Percentiles rank a stretch among this genome's conserved stretches.
Conservation (phyloP, 2,888 invertebrate genomes). For the Patella pellucida region DNA sequence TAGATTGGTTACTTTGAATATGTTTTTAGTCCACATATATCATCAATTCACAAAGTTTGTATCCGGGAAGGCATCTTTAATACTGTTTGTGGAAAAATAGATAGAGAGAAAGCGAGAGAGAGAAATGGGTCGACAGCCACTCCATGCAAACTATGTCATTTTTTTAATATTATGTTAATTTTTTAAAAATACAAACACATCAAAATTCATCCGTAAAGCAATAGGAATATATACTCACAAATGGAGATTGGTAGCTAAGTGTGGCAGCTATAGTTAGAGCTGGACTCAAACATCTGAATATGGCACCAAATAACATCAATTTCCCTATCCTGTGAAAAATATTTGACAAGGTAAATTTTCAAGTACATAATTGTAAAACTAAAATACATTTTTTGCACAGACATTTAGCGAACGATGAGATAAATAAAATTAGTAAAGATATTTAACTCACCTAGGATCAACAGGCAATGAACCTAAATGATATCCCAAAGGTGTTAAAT, state of each 20-base stretch:
- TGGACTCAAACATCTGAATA: slow-evolving; percentile 91
- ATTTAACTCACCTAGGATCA: slow-evolving; percentile 72
- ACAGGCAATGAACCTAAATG: slow-evolving; percentile 89
- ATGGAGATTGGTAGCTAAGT: slow-evolving; percentile 78
- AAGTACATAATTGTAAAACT: not conserved
- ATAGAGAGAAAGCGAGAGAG: not conserved
- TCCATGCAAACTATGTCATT: not conserved
- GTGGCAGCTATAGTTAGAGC: slow-evolving; percentile 88
- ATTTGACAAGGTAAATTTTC: not conserved
- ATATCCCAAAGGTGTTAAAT: slow-evolving; percentile 90
- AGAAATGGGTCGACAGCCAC: not conserved
- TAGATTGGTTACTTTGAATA: too few species aligned
- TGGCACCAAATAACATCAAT: slow-evolving; percentile 86
- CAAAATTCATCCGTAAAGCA: not conserved
- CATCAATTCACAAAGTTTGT: too few species aligned
- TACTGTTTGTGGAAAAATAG: not conserved
- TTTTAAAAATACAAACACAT: too few species aligned
- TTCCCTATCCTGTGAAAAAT: slow-evolving; percentile 83
- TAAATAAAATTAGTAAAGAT: not conserved
- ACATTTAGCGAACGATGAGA: not conserved
- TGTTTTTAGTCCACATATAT: too few species aligned
- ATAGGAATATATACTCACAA: slow-evolving; percentile 52
- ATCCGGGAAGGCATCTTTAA: too few species aligned
- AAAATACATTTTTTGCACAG: not conserved
- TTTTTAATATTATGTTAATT: too few species aligned